These are phyloP conservation scores for Hoplostethus atlanticus DNA, from an alignment of 2,797 vertebrate genomes.

Conservation along the genomic window DNA sequence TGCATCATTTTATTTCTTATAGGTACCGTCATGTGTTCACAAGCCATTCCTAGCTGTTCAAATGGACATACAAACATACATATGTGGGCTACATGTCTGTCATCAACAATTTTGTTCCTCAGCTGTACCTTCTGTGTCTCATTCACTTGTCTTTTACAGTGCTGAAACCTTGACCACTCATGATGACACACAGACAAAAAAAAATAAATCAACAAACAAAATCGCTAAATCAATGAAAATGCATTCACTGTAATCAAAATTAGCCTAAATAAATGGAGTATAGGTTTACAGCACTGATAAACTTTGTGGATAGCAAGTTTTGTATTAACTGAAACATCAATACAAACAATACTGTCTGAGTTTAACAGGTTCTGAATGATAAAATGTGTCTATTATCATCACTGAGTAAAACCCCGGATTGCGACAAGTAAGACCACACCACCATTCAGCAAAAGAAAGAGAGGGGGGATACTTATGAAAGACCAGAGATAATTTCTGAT, in stretches of 20 bases:
- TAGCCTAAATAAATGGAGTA: neutral
- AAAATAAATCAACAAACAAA: conserved; percentile 11
- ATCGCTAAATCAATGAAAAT: neutral
- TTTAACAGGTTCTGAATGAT: conserved; percentile 1
- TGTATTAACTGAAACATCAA: neutral
- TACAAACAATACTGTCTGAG: neutral
- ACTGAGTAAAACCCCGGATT: neutral
- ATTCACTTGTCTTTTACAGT: conserved; percentile 6
- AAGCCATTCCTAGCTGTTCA: neutral
- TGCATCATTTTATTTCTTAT: conserved; percentile 4
- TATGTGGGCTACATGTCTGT: neutral
- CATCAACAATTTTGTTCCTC: neutral
- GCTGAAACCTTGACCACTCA: neutral
- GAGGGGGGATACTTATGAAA: conserved; percentile 7
- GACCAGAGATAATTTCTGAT: conserved; percentile 26
- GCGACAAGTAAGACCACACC: neutral
- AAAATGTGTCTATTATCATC: neutral
- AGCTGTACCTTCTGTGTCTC: neutral
- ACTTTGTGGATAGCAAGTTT: neutral
- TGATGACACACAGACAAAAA: conserved; percentile 14
- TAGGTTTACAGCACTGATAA: conserved; percentile 1
- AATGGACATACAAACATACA: neutral
- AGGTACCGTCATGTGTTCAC: conserved; percentile 8
- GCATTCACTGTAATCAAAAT: conserved; percentile 1
- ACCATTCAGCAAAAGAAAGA: conserved; percentile 10